Percentiles rank a stretch among this genome's conserved stretches.
Evolutionary conservation across 2,888 invertebrate genomes (phyloP).

Genomic region (Sarcophaga caerulescens): DNA sequence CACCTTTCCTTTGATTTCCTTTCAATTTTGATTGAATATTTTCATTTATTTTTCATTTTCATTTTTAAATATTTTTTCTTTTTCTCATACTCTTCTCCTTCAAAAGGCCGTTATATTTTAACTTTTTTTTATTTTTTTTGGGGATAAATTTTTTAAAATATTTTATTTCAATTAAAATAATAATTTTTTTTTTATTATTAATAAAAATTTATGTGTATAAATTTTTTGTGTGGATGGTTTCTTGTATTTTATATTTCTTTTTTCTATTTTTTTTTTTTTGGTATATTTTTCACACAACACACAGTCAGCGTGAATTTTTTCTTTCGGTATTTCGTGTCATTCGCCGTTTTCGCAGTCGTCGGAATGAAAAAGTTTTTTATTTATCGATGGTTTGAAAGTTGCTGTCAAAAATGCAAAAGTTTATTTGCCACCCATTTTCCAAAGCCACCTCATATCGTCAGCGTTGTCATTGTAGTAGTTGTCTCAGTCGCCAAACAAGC

Average conservation of each 20-base stretch:
- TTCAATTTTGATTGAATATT: conserved; percentile 4
- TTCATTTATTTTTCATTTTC: conserved; percentile 34
- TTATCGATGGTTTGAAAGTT: conserved; percentile 79
- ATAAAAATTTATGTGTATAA: conserved; percentile 38
- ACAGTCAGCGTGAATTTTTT: conserved; percentile 71
- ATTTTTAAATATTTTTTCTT: background rate
- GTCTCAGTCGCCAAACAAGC: conserved; percentile 50
- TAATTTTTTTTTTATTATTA: conserved; percentile 42
- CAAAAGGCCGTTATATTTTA: conserved; percentile 25
- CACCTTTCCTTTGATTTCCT: conserved; percentile 44
- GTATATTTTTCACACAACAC: conserved; percentile 46
- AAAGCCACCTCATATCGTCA: conserved; percentile 54
- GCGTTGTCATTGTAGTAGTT: conserved; percentile 43
- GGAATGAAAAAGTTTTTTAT: conserved; percentile 81
- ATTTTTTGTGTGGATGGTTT: conserved; percentile 13
- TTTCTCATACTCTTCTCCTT: background rate
- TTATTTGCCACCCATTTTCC: conserved; percentile 75
- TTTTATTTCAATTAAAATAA: conserved; percentile 33
- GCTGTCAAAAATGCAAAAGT: conserved; percentile 77
- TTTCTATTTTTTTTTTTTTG: conserved; percentile 43
- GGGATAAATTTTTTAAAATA: conserved; percentile 16
- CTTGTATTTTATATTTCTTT: background rate
- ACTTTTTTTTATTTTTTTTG: conserved; percentile 30
- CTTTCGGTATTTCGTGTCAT: conserved; percentile 76
- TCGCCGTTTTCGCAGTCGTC: conserved; percentile 79